These are phyloP conservation scores for Lepidothrix coronata DNA, from an alignment of 2,113 vertebrate species.

Conservation along the genomic window DNA sequence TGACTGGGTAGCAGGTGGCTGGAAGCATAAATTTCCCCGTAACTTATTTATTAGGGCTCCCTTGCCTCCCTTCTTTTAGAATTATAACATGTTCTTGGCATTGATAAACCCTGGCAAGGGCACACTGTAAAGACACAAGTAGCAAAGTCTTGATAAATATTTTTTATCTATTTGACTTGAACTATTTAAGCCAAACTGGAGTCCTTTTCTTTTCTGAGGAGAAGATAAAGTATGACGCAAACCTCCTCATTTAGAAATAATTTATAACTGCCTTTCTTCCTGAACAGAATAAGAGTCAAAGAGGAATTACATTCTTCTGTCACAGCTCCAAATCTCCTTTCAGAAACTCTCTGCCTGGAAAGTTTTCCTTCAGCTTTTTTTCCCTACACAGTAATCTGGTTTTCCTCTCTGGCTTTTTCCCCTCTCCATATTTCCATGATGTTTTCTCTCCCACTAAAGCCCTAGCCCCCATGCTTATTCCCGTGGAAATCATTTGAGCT, in stretches of 20 bases:
- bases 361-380: background rate
- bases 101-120: conserved; percentile 48
- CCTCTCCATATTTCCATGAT: background rate
- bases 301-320: conserved; percentile 14
- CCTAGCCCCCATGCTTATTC: background rate
- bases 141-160: conserved; percentile 37
- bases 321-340: conserved; percentile 23
- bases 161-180: conserved; percentile 47
- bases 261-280: background rate
- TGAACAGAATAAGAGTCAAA: conserved; percentile 11
- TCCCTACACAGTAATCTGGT: background rate
- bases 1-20: conserved; percentile 72
- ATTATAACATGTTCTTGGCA: conserved; percentile 53
- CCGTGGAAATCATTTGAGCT: background rate
- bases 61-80: conserved; percentile 56
- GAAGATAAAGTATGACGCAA: conserved; percentile 11
- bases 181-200: background rate
- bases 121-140: conserved; percentile 34
- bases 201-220: background rate
- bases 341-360: conserved; percentile 20
- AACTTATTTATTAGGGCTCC: conserved; percentile 67
- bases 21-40: conserved; percentile 67
- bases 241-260: conserved; percentile 10
- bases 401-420: background rate
- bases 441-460: background rate